Base-by-base conservation (phyloP, 2,113 vertebrate species). In the Corydoras maculifer region DNA sequence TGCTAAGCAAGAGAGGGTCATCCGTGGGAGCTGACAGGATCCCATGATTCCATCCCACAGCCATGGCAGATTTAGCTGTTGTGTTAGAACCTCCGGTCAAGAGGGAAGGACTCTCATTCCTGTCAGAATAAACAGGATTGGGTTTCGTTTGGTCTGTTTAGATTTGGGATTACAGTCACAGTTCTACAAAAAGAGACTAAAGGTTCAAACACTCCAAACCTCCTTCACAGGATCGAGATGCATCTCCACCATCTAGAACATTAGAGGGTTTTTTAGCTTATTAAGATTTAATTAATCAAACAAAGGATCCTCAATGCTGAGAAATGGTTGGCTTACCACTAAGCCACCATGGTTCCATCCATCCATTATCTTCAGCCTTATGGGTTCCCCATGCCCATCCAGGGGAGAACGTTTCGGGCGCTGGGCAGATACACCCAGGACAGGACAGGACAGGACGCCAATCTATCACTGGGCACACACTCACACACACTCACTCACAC, bases 161-260 rank as follows among this genome's bases (percentile, higher is more conserved):
- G 50, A 66, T 78, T 79, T 74, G 18, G 68, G 64, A 65, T 79
- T 77, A 69, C 73, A 69, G 76, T 79, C 78, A 78, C 65, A 70
- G 70, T 64, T 72, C 62, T 25, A 25, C 18, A 25, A 25, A 25
- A 35, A 54, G 72, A 69, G 72, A 79, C 70, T 76, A 76, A 58
- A 70, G 65, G 43, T 72, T 31, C 48, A 29, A 58, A 35, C 51
- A 58, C 51, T 57, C 58, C 6, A 65, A 70, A 76, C n/a, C n/a
- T n/a, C n/a, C n/a, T n/a, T n/a, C n/a, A n/a, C 58, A 72, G 63
- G 5, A 10, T 3, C 2, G 15, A 29, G 4, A 55, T 55, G 14
- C 53, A 55, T 13, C 12, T 32, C 60, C 29, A 54, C 2, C 18
- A 25, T 25, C 18, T 25, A 25, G 18, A 25, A 25, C 18, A 25